Base-by-base conservation (phyloP, 2,113 vertebrate genomes). In the Empidonax traillii region DNA sequence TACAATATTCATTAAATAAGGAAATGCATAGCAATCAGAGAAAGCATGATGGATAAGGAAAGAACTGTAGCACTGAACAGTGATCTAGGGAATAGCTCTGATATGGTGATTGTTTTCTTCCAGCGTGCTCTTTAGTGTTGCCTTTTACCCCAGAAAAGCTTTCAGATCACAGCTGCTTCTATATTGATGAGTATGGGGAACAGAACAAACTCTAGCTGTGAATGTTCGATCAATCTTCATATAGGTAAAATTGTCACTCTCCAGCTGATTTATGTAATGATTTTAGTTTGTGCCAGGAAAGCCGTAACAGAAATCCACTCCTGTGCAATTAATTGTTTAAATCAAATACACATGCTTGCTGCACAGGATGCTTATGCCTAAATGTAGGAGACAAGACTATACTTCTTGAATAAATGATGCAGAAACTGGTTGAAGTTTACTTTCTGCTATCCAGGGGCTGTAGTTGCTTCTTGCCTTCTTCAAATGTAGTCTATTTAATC, bases 401-500 rank as follows among this genome's bases (percentile, higher is more conserved):
- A 75, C 43, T 94, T 96, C 93, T 94, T 93, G 79, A 93, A 96
- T 92, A 94, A 95, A 91, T 94, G 43, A 91, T 94, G 65, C 75
- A 76, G 94, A 94, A 97, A 96, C 49, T 93, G 78, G 89, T 89
- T 97, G 93, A 97, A 98, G 96, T 97, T 98, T 98, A 97, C 96
- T 98, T 97, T 97, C 94, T 97, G 85, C 85, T 96, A 95, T 96
- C 96, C 96, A 89, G 94, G 95, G 96, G 96, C 85, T 27, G 15
- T 91, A 92, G 97, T 87, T 97, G 80, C 91, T 98, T 97, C 96
- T 98, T 98, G 94, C 92, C 96, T 98, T 96, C 97, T 98, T 98
- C 97, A 97, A 97, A 67, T 96, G 81, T 91, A 96, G 97, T 98
- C 97, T 98, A 97, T 98, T 98, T 98, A 98, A 98, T 98, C 98